A percentile compares a stretch with the other conserved stretches of the same genome.
Evolutionary conservation across 2,888 invertebrate species (phyloP).

Genomic region (Melikaiella ostensackeni): DNA sequence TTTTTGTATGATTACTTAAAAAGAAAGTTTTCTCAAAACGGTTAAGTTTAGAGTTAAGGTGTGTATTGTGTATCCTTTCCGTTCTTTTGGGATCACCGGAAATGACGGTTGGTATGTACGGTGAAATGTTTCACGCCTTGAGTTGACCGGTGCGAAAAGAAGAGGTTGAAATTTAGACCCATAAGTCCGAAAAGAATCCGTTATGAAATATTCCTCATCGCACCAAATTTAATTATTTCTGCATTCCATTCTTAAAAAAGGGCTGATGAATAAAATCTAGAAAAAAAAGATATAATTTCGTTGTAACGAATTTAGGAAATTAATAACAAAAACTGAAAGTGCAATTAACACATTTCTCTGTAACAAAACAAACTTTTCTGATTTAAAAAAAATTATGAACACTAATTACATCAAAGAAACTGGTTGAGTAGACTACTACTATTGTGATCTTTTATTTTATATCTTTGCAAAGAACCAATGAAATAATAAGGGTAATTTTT

Average conservation of each 20-base stretch:
- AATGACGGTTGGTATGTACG: neutral
- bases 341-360: no score
- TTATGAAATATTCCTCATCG: neutral
- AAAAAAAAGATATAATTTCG: no score
- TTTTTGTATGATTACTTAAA: neutral
- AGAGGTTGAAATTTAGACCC: neutral
- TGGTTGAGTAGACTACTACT: neutral
- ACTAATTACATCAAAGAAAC: no score
- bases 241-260: neutral
- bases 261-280: no score
- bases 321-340: no score
- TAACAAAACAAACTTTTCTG: no score
- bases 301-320: no score
- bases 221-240: neutral
- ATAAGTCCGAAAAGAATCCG: no score
- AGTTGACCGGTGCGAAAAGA: neutral
- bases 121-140: conserved; percentile 6
- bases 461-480: no score
- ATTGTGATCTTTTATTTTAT: no score
- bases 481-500: neutral
- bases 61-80: neutral
- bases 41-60: neutral
- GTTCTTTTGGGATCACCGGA: neutral
- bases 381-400: no score
- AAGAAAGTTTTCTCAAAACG: neutral